Evolutionary conservation across 2,797 vertebrate species (phyloP), one percentile per base, ranked within the genome.

Genomic region (Synaphobranchus kaupii): DNA sequence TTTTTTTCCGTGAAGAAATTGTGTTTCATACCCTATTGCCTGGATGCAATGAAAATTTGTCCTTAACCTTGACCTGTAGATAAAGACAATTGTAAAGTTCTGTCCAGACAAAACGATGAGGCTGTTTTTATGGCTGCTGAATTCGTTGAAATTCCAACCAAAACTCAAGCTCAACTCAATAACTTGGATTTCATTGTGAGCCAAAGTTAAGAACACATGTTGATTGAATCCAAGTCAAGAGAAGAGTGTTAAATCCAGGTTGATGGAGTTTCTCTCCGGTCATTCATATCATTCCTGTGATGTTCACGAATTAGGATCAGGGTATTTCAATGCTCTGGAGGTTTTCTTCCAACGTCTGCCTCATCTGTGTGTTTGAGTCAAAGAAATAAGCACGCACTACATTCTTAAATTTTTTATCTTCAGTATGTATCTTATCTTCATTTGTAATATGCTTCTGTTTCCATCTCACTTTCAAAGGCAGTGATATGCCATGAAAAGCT

Each of bases 401-500:
- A 54, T 44, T 47, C 15, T 31, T 28, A 31, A 31, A 47, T 25
- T 85, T 48, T 9, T 68, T 25, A 66, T 25, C 58, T 58, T 58
- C 2, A 0, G 25, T 12, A n/a, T 66, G 0, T n/a, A 8, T 66
- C 60, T 66, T 66, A 66, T 66, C 60, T 63, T 63, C 54, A 56
- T 56, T 13, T 17, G 10, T 10, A 17, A 56, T 56, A 13, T 84
- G 58, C 60, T 28, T 47, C 60, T 48, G 12, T 39, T 54, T 86
- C 85, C 13, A 8, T 22, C 28, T 76, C 54, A 63, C 44, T 34
- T 71, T 81, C 47, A 85, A 60, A 44, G 84, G 81, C 84, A 73
- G 78, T 63, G 56, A 83, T 85, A 73, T 6, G 22, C 10, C n/a
- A 56, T 54, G 84, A 87, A 87, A 47, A 80, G 25, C 34, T 87